Evolutionary conservation across 2,113 vertebrate species (phyloP), one percentile per base, ranked within the genome.

Genomic region (Psammodynastes pulverulentus): DNA sequence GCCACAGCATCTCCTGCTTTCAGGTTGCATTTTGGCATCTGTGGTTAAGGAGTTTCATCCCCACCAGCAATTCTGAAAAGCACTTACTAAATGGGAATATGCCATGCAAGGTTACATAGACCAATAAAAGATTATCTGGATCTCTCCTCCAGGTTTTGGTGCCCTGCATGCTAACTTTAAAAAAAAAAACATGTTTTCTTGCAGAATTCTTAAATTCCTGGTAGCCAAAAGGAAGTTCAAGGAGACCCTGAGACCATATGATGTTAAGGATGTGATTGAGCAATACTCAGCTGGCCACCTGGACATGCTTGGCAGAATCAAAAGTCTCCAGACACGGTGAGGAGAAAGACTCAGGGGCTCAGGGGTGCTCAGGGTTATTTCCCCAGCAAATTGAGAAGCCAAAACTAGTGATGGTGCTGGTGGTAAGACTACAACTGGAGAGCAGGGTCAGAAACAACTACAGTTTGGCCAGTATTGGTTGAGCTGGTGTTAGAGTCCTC

Each of bases 151-250:
- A 53, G 45, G 24, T 13, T 58, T n/a, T 58, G 67, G 87, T 51
- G 34, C 6, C 15, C 84, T 45, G 1, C 5, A 17, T 52, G 45
- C 5, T 51, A 26, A 2, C 51, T 0, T 0, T 72, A 1, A 0
- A 67, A 39, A 79, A 67, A 67, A 34, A n/a, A 67, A 0, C 72
- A 79, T 79, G 34, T 46, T 26, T 94, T 39, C 39, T 92, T 0
- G 49, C 93, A 99, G 99, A 97, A 99, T 99, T 94, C 97, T 99
- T n/a, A 99, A 99, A 96, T 99, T 99, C 96, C 97, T 99, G 88
- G 99, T 99, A 95, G 99, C 99, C 94, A 99, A 99, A 97, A 98
- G 99, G 95, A 99, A 99, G 96, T 99, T 99, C 96, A 99, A 99
- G 97, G 99, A 99, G 97, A 99, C 98, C 0, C 93, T 99, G 95